phyloP scores from a whole-genome alignment of 1,140 invertebrate genomes.

The Neotoxoptera formosana region DNA sequence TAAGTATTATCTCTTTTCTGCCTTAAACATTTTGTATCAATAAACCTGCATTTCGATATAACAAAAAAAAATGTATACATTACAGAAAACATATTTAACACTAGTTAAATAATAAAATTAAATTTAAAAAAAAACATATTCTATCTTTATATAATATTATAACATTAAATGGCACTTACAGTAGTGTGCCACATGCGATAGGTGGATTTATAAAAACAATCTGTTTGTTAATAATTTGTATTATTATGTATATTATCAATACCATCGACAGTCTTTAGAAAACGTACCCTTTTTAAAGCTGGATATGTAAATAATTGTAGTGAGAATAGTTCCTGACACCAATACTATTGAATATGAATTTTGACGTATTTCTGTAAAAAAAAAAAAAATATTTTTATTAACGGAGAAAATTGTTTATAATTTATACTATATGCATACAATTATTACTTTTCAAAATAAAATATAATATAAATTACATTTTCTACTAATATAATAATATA shows the following conservation, averaged over 20 bases:
- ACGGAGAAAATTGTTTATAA: not conserved
- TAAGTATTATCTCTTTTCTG: constrained; percentile 36
- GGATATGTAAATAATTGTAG: constrained; percentile 54
- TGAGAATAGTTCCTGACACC: constrained; percentile 49
- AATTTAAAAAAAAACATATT: constrained; percentile 39
- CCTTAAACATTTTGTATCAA: constrained; percentile 46
- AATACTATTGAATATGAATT: constrained; percentile 49
- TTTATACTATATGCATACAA: too few species aligned
- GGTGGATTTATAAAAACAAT: constrained; percentile 48
- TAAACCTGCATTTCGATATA: constrained; percentile 54
- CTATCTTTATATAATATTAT: constrained; percentile 41
- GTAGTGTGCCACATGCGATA: constrained; percentile 39
- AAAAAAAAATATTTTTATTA: constrained; percentile 10
- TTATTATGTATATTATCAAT: constrained; percentile 54
- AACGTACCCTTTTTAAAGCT: constrained; percentile 57
- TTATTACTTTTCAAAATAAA: not conserved
- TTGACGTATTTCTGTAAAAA: constrained; percentile 44
- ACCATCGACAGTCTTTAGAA: constrained; percentile 55
- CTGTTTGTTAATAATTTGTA: constrained; percentile 47
- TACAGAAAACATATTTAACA: constrained; percentile 44
- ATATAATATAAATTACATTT: not conserved
- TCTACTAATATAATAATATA: too few species aligned
- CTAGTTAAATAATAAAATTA: constrained; percentile 48
- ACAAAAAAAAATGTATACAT: constrained; percentile 47
- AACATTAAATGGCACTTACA: constrained; percentile 48